Evolutionary conservation across 2,113 vertebrate genomes (phyloP).

Genomic region (Zootoca vivipara): DNA sequence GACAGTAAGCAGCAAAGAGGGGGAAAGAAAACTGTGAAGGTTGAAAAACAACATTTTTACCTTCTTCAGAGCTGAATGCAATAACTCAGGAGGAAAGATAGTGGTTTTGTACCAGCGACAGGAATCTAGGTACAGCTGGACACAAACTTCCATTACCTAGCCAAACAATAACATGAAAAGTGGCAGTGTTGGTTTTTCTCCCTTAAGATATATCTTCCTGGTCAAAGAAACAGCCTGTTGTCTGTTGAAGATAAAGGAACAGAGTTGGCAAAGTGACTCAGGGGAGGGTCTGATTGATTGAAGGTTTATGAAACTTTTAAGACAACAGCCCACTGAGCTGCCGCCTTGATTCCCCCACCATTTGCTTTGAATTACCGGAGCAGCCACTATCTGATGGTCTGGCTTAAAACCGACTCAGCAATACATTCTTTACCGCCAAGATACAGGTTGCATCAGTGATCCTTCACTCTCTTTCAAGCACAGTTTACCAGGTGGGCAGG

Average conservation of each 20-base stretch:
- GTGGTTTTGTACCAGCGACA: background rate
- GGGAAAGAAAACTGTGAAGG: background rate
- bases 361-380: background rate
- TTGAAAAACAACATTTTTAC: background rate
- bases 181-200: background rate
- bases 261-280: constrained; percentile 14
- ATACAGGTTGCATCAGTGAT: constrained; percentile 1
- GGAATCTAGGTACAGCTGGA: background rate
- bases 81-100: background rate
- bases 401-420: constrained; percentile 16
- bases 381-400: background rate
- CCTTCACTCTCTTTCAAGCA: constrained; percentile 14
- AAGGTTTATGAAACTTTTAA: constrained; percentile 45
- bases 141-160: constrained; percentile 18
- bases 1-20: background rate
- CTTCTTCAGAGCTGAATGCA: constrained; percentile 9
- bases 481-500: background rate
- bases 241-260: constrained; percentile 34
- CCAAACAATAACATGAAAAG: background rate
- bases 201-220: background rate
- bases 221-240: constrained; percentile 19
- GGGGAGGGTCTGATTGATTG: constrained; percentile 4
- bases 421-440: background rate
- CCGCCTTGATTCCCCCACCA: background rate
- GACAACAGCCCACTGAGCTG: constrained; percentile 2